Conservation (phyloP, 1,140 invertebrate species). For the Drosophila parvula region DNA sequence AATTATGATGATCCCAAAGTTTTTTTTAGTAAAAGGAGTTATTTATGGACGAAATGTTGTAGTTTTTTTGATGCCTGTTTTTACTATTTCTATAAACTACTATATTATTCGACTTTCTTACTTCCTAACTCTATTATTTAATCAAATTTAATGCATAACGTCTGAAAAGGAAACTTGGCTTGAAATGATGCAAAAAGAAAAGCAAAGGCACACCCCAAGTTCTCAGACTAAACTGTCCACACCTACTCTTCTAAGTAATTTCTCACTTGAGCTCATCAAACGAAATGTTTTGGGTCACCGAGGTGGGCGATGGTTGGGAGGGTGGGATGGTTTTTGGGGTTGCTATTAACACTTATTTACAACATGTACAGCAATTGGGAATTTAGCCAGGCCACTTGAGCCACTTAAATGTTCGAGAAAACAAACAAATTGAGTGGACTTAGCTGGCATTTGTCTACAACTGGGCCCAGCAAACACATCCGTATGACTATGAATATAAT, state of each 20-base stretch:
- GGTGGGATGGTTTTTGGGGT: not conserved
- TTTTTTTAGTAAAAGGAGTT: no score
- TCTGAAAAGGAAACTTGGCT: not conserved
- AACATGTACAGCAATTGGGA: conserved; percentile 63
- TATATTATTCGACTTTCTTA: no score
- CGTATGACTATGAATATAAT: conserved; percentile 18
- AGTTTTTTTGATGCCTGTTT: no score
- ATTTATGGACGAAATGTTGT: no score
- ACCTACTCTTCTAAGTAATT: conserved; percentile 15
- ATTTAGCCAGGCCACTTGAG: conserved; percentile 58
- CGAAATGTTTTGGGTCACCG: not conserved
- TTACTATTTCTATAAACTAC: no score
- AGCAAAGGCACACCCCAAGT: not conserved
- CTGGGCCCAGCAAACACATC: conserved; percentile 12
- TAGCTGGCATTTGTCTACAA: conserved; percentile 22
- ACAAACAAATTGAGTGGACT: conserved; percentile 67
- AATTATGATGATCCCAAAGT: no score
- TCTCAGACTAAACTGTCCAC: not conserved
- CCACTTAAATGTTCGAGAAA: conserved; percentile 63
- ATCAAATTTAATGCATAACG: not conserved
- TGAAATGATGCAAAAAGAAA: not conserved
- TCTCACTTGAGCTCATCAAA: conserved; percentile 45
- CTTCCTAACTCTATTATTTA: not conserved
- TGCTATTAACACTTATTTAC: conserved; percentile 52
- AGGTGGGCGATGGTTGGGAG: not conserved